These are phyloP conservation scores for Nemurella pictetii DNA, from an alignment of 2,888 invertebrate species.

Conservation along the genomic window DNA sequence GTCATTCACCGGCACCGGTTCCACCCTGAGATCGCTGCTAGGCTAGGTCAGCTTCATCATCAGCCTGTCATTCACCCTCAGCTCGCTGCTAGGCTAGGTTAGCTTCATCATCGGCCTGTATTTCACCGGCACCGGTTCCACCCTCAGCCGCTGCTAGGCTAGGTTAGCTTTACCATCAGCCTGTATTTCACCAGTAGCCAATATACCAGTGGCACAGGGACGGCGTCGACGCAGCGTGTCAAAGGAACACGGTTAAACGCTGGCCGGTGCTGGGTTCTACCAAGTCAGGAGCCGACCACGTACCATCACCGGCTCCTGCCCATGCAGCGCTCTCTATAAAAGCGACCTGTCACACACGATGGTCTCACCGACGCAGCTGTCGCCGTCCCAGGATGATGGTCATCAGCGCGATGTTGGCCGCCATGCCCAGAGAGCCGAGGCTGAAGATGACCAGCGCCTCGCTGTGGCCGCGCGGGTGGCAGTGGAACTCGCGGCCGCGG, in stretches of 20 bases:
- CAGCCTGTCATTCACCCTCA: no score
- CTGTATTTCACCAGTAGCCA: background rate
- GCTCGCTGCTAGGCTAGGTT: no score
- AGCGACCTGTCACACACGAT: background rate
- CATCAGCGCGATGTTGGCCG: constrained; percentile 80
- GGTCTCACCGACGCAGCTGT: constrained; percentile 71
- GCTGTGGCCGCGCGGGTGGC: constrained; percentile 78
- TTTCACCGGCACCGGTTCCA: no score
- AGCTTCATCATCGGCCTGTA: no score
- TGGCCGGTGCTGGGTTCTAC: background rate
- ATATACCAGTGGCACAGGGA: background rate
- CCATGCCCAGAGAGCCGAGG: constrained; percentile 76
- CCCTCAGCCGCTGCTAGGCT: no score
- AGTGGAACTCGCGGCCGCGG: constrained; percentile 64
- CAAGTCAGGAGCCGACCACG: background rate
- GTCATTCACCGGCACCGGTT: no score
- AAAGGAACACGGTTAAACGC: background rate
- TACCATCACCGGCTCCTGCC: no score
- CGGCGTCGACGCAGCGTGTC: background rate
- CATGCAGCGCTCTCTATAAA: no score
- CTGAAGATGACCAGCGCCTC: constrained; percentile 78
- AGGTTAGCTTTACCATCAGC: background rate
- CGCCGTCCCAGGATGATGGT: constrained; percentile 77
- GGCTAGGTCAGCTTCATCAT: no score
- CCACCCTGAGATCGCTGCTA: no score